Percentiles rank a stretch among this genome's conserved stretches.
These are phyloP conservation scores for Polydrusus pterygomalis DNA, from an alignment of 2,888 invertebrate species.

Conservation along the genomic window DNA sequence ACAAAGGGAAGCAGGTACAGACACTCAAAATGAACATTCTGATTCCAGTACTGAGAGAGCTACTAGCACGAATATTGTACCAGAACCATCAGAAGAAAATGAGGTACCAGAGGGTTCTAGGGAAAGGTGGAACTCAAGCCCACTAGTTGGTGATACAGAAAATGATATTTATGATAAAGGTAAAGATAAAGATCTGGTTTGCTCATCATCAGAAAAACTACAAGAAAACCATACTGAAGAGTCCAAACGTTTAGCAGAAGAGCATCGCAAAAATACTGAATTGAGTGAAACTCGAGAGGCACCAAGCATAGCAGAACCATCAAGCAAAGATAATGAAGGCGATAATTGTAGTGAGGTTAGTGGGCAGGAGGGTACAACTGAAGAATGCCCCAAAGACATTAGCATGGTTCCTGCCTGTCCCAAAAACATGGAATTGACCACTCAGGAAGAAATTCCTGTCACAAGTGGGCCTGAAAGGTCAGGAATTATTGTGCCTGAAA, in stretches of 20 bases:
- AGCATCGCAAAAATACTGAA: background rate
- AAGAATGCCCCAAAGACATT: background rate
- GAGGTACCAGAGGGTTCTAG: background rate
- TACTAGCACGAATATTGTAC: background rate
- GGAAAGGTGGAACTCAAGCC: background rate
- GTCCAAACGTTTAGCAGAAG: conserved; percentile 1
- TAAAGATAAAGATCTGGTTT: background rate
- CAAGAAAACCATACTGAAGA: conserved; percentile 5
- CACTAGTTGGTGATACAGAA: background rate
- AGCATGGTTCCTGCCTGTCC: background rate
- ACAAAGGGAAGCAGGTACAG: conserved; percentile 3
- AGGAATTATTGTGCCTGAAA: background rate
- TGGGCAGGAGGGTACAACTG: background rate
- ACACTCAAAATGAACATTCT: conserved; percentile 3
- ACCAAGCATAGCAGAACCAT: conserved; percentile 12
- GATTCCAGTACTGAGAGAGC: background rate
- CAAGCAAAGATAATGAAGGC: background rate
- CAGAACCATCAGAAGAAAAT: conserved; percentile 4
- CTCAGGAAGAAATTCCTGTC: background rate
- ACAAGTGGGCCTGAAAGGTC: background rate
- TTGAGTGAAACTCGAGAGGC: background rate
- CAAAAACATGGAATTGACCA: background rate
- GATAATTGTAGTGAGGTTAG: background rate
- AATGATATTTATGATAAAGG: conserved; percentile 4
- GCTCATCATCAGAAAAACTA: background rate